A percentile compares a stretch with the other conserved stretches of the same genome.
Evolutionary conservation across 2,797 vertebrate genomes (phyloP).

Genomic region (Balearica regulorum): DNA sequence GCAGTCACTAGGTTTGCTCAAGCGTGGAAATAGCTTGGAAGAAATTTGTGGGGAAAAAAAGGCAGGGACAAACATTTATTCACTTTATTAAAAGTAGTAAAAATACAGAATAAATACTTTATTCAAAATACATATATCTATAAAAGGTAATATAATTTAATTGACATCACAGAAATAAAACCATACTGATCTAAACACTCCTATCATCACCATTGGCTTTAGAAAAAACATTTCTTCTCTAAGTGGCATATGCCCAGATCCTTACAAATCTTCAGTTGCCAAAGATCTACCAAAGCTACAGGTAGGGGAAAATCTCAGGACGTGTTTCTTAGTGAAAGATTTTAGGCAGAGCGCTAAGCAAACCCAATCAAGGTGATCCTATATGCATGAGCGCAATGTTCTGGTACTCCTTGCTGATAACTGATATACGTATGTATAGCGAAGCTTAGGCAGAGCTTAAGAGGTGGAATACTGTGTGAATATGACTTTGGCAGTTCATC

Average conservation of each 20-base stretch:
- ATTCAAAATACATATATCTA: not conserved
- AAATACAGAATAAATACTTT: constrained; percentile 66
- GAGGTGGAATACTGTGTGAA: too few species aligned
- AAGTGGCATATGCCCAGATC: too few species aligned
- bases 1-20: not conserved
- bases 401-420: rapidly evolving
- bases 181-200: not conserved
- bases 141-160: not conserved
- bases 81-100: constrained; percentile 3
- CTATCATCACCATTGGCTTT: not conserved
- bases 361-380: not conserved
- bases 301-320: not conserved
- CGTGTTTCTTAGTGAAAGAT: not conserved
- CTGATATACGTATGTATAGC: rapidly evolving
- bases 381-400: rapidly evolving
- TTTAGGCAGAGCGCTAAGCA: not conserved
- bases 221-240: not conserved
- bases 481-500: not conserved
- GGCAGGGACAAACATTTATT: not conserved
- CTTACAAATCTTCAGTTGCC: not conserved
- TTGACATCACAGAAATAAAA: not conserved
- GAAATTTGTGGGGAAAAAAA: not conserved
- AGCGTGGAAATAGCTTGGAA: not conserved
- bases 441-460: not conserved
- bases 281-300: not conserved